These are phyloP conservation scores for Sminthurides aquaticus DNA, from an alignment of 2,888 invertebrate genomes.

Conservation along the genomic window DNA sequence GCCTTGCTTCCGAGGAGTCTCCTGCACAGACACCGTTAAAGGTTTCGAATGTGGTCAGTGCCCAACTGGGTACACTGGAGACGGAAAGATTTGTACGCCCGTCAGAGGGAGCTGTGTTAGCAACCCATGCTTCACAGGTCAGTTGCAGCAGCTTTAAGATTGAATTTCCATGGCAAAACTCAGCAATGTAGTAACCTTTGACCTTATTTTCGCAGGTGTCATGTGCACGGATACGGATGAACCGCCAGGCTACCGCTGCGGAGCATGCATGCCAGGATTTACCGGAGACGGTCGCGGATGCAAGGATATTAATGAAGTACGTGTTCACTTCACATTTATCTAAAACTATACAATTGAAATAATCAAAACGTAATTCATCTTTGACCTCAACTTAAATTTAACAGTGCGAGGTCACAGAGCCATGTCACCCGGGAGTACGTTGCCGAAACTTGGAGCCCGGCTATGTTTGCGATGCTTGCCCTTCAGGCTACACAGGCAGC, in stretches of 20 bases:
- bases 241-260: constrained; percentile 16
- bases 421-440: constrained; percentile 15
- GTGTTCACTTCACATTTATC: no score
- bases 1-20: constrained; percentile 15
- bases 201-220: constrained; percentile 9
- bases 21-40: constrained; percentile 10
- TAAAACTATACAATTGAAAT: neutral
- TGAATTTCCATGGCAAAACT: no score
- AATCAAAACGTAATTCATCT: no score
- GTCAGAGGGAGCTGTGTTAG: constrained; percentile 6
- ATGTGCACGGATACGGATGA: constrained; percentile 15
- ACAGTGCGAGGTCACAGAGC: constrained; percentile 18
- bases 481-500: constrained; percentile 62
- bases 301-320: constrained; percentile 61
- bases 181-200: neutral
- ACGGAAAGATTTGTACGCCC: constrained; percentile 14
- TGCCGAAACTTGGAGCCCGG: constrained; percentile 18
- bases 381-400: no score
- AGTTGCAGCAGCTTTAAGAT: no score
- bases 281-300: constrained; percentile 69
- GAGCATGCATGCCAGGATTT: constrained; percentile 53
- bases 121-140: constrained; percentile 16
- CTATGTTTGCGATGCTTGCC: constrained; percentile 17
- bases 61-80: constrained; percentile 17
- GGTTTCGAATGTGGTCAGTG: constrained; percentile 14